phyloP scores from a whole-genome alignment of 2,797 vertebrate genomes.

The Crenichthys baileyi region DNA sequence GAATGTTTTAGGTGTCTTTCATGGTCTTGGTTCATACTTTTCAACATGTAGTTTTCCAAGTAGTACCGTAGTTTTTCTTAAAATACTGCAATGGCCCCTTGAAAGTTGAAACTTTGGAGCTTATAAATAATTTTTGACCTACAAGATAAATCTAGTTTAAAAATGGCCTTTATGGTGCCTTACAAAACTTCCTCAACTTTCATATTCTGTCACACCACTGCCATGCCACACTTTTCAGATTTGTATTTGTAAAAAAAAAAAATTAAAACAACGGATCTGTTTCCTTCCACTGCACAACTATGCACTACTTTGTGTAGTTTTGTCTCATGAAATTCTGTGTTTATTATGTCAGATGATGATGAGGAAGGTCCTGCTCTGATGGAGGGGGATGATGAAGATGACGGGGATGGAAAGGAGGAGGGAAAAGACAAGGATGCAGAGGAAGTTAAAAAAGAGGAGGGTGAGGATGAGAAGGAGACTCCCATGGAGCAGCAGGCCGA shows the following conservation, averaged over 20 bases:
- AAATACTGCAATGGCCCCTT: not conserved
- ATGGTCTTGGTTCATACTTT: not conserved
- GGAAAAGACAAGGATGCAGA: slow-evolving; percentile 67
- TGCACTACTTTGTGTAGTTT: not conserved
- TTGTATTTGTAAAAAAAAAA: not conserved
- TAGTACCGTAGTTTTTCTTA: too few species aligned
- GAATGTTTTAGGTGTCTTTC: not conserved
- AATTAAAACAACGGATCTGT: not conserved
- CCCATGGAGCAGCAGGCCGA: slow-evolving; percentile 83
- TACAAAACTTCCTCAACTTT: not conserved
- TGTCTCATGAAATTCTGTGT: not conserved
- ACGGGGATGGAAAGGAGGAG: slow-evolving; percentile 62
- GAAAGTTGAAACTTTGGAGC: not conserved
- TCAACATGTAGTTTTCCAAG: not conserved
- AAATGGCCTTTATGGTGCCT: not conserved
- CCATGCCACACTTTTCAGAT: not conserved
- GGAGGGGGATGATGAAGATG: slow-evolving; percentile 81
- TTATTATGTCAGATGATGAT: slow-evolving; percentile 87
- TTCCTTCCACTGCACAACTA: not conserved
- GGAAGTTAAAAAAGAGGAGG: slow-evolving; percentile 74
- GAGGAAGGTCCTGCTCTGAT: slow-evolving; percentile 81
- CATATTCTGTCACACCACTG: not conserved
- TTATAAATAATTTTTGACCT: not conserved
- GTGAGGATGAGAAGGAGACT: slow-evolving; percentile 79
- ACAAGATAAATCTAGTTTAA: not conserved